Percentiles rank a stretch among this genome's conserved stretches.
Evolutionary conservation across 2,888 invertebrate species (phyloP).

Genomic region (Dicyrtomina minuta): DNA sequence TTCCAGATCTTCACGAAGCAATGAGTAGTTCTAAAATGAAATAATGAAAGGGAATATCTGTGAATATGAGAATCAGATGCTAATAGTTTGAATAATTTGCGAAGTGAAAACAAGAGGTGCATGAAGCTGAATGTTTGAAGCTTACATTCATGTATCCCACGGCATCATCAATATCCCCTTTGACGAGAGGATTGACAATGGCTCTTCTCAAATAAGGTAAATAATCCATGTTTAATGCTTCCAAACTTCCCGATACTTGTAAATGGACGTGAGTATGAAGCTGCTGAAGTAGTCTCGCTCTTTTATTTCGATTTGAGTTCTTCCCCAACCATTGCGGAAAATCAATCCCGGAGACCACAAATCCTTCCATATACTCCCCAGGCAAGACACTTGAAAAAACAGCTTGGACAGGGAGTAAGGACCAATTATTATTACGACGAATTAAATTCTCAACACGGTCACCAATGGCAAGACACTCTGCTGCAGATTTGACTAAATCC

Average conservation of each 20-base stretch:
- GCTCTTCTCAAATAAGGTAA: constrained; percentile 73
- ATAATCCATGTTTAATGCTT: constrained; percentile 85
- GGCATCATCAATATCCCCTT: constrained; percentile 71
- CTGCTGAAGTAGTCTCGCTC: constrained; percentile 77
- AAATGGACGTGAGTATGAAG: constrained; percentile 75
- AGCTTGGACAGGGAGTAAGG: constrained; percentile 80
- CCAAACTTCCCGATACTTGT: constrained; percentile 75
- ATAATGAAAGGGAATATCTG: neutral
- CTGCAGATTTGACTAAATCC: constrained; percentile 72
- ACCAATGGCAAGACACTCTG: constrained; percentile 81
- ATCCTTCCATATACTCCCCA: constrained; percentile 79
- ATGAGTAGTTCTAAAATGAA: constrained; percentile 75
- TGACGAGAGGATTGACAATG: constrained; percentile 74
- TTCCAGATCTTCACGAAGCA: constrained; percentile 89
- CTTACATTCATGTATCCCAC: constrained; percentile 67
- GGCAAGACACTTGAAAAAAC: constrained; percentile 89
- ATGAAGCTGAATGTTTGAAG: too few species aligned
- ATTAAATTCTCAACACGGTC: constrained; percentile 83
- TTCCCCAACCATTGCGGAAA: constrained; percentile 97
- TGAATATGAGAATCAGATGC: neutral
- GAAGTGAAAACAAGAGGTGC: too few species aligned
- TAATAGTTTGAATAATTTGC: too few species aligned
- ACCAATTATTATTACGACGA: constrained; percentile 73
- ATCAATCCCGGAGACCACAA: constrained; percentile 73
- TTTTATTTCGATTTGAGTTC: constrained; percentile 81